Percentiles rank a stretch among this genome's conserved stretches.
Conservation (phyloP, 2,888 invertebrate species). For the Aphidoletes aphidimyza region DNA sequence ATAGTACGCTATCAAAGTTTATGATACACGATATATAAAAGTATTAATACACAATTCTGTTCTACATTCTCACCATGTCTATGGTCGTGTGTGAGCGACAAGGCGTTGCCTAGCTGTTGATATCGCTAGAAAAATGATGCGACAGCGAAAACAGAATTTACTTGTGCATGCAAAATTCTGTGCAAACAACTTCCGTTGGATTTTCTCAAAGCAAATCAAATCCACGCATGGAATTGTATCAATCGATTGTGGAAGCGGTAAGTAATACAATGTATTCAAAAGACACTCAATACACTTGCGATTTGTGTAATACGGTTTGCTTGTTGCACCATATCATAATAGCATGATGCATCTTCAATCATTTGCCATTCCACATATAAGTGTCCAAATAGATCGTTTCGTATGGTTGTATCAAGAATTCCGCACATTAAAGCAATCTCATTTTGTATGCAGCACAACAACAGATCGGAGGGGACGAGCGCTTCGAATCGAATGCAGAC, state of each 20-base stretch:
- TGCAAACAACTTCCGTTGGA: no score
- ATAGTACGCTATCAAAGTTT: not conserved
- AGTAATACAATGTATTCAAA: not conserved
- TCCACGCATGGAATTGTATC: not conserved
- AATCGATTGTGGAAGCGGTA: not conserved
- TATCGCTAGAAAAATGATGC: not conserved
- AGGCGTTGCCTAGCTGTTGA: no score
- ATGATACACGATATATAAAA: not conserved
- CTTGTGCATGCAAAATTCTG: no score
- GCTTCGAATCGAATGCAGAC: no score
- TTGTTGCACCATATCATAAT: no score
- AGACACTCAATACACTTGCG: not conserved
- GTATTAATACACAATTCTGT: not conserved
- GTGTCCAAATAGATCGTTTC: not conserved
- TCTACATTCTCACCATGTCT: not conserved
- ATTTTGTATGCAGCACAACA: constrained; percentile 4
- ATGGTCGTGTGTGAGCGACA: not conserved
- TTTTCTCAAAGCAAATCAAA: no score
- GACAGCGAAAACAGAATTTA: no score
- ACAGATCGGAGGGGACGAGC: no score
- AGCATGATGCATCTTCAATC: not conserved
- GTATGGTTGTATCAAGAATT: constrained; percentile 17
- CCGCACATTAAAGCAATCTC: not conserved
- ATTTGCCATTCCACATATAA: not conserved
- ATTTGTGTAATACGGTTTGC: not conserved